Evolutionary conservation across 2,113 vertebrate species (phyloP).

Genomic region (Hypocryptadius cinnamomeus): DNA sequence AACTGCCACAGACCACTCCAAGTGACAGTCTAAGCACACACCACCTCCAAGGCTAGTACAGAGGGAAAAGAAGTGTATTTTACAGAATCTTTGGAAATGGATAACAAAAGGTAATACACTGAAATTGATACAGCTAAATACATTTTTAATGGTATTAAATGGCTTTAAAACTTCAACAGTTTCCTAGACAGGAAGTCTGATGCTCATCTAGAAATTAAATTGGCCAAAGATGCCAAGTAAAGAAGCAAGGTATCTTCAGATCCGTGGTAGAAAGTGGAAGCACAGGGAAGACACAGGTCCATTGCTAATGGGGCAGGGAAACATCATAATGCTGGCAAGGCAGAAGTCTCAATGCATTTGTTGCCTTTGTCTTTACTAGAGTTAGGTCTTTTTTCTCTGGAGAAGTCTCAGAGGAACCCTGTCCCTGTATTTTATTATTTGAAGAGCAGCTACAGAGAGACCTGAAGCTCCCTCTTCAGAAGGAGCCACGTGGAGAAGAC

Average conservation of each 20-base stretch:
- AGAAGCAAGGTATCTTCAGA: neutral
- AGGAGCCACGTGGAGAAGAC: neutral
- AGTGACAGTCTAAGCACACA: neutral
- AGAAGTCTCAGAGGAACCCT: neutral
- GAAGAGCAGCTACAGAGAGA: neutral
- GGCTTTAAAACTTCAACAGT: neutral
- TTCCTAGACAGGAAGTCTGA: neutral
- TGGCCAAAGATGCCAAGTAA: neutral
- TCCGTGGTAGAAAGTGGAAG: neutral
- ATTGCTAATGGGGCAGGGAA: neutral
- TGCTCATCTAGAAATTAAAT: neutral
- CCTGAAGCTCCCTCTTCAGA: neutral
- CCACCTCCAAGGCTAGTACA: neutral
- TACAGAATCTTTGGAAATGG: neutral
- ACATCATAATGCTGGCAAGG: neutral
- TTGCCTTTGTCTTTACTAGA: neutral
- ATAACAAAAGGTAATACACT: neutral
- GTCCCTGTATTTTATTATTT: neutral
- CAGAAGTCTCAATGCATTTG: neutral
- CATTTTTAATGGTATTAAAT: neutral
- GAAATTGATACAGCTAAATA: neutral
- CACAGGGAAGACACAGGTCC: neutral
- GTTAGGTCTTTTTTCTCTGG: neutral
- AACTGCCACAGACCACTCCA: neutral
- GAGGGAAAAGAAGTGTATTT: neutral